A percentile compares a stretch with the other conserved stretches of the same genome.
Evolutionary conservation across 2,113 vertebrate genomes (phyloP).

Genomic region (Pogonocichla stellata): DNA sequence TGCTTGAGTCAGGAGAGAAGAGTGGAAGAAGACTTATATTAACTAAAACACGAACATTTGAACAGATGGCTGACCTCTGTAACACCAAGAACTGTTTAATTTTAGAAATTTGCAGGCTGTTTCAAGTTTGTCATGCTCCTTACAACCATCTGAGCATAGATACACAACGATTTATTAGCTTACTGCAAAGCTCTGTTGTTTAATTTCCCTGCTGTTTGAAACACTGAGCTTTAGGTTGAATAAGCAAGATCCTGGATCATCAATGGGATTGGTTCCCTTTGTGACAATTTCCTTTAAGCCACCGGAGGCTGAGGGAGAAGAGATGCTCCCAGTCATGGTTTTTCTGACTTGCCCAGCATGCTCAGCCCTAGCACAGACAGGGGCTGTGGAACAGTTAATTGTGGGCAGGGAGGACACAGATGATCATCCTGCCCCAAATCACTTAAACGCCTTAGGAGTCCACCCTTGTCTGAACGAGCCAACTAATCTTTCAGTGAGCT

Average conservation of each 20-base stretch:
- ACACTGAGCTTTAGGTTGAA: background rate
- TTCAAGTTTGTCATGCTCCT: background rate
- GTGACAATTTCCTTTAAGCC: background rate
- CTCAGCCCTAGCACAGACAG: background rate
- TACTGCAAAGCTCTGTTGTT: background rate
- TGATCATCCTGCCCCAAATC: conserved; percentile 56
- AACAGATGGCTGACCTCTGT: conserved; percentile 47
- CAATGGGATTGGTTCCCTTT: background rate
- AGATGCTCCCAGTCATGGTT: rapidly evolving
- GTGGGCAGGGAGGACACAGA: background rate
- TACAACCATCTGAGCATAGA: background rate
- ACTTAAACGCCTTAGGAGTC: conserved; percentile 60
- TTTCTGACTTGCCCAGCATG: background rate
- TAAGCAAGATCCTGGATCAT: background rate
- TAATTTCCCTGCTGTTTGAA: background rate
- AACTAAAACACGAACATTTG: background rate
- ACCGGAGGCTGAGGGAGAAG: background rate
- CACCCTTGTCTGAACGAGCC: conserved; percentile 14
- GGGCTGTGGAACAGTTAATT: conserved; percentile 29
- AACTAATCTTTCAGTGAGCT: conserved; percentile 17
- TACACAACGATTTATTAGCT: background rate
- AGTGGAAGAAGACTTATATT: background rate
- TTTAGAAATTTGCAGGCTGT: conserved; percentile 19
- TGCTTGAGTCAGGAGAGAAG: background rate
- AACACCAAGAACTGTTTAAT: background rate